Conservation (phyloP, 2,888 invertebrate genomes). For the Eremobia ochroleuca region DNA sequence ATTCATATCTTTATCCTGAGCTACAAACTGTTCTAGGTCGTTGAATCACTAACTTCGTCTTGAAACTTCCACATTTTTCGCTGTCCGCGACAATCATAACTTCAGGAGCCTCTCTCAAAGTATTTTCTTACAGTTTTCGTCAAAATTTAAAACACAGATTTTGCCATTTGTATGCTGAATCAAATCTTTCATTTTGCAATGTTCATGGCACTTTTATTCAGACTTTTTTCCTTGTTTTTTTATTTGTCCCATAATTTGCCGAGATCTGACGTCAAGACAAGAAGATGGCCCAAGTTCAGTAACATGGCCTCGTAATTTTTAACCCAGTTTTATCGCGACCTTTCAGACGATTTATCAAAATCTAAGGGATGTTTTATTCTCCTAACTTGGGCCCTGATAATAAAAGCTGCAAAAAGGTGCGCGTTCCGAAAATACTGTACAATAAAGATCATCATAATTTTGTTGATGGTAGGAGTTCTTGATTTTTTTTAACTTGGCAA, state of each 20-base stretch:
- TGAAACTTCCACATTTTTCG: conserved; percentile 57
- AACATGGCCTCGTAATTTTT: conserved; percentile 53
- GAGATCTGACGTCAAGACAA: conserved; percentile 41
- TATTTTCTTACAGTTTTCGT: conserved; percentile 42
- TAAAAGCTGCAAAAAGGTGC: conserved; percentile 73
- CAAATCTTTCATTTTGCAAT: conserved; percentile 54
- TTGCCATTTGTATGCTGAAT: conserved; percentile 51
- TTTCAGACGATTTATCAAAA: conserved; percentile 76
- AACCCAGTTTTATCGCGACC: conserved; percentile 63
- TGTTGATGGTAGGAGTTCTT: conserved; percentile 74
- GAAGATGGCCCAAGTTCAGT: too few species aligned
- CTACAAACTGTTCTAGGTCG: conserved; percentile 57
- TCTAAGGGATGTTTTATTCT: conserved; percentile 64
- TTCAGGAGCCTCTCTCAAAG: conserved; percentile 29
- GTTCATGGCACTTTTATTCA: conserved; percentile 45
- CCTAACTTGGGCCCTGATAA: conserved; percentile 75
- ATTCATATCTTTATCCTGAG: conserved; percentile 63
- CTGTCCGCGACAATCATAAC: conserved; percentile 43
- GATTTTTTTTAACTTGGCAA: conserved; percentile 65
- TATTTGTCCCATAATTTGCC: conserved; percentile 35
- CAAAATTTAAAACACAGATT: conserved; percentile 54
- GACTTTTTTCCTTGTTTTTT: conserved; percentile 24
- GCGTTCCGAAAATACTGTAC: conserved; percentile 69
- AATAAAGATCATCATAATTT: conserved; percentile 79
- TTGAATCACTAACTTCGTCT: conserved; percentile 60